Evolutionary conservation across 2,113 vertebrate genomes (phyloP).

Genomic region (Actenoides hombroni): DNA sequence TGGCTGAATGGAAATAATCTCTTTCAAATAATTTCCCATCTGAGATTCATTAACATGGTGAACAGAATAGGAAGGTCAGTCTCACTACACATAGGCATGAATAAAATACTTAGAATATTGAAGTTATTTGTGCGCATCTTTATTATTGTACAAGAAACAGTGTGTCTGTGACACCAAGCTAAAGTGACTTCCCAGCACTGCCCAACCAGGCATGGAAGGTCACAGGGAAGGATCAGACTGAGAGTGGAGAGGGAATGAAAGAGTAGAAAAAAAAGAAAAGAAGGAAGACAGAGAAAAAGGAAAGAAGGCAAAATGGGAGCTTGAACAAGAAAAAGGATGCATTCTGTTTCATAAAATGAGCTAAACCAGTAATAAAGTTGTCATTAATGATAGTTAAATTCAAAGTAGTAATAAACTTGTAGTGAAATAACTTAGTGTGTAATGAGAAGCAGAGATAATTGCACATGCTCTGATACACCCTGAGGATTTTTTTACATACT

Average conservation of each 20-base stretch:
- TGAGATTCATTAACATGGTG: neutral
- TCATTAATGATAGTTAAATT: neutral
- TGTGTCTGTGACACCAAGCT: rapidly evolving
- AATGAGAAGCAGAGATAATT: neutral
- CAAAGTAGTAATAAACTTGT: neutral
- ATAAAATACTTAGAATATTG: neutral
- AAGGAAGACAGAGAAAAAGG: rapidly evolving
- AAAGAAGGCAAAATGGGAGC: neutral
- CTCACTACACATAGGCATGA: neutral
- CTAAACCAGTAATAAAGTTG: neutral
- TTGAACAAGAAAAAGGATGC: neutral
- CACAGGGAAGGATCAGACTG: neutral
- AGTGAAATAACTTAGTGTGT: neutral
- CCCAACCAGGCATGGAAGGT: neutral
- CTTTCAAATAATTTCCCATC: neutral
- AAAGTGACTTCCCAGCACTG: neutral
- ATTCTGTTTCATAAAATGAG: neutral
- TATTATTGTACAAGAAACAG: neutral
- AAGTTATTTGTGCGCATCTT: neutral
- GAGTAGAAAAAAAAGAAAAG: neutral
- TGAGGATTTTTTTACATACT: neutral
- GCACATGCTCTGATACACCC: neutral
- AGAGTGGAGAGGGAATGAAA: neutral
- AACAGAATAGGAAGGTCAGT: neutral
- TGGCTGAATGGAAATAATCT: neutral